Evolutionary conservation across 2,888 invertebrate genomes (phyloP).

Genomic region (Eupithecia insigniata): DNA sequence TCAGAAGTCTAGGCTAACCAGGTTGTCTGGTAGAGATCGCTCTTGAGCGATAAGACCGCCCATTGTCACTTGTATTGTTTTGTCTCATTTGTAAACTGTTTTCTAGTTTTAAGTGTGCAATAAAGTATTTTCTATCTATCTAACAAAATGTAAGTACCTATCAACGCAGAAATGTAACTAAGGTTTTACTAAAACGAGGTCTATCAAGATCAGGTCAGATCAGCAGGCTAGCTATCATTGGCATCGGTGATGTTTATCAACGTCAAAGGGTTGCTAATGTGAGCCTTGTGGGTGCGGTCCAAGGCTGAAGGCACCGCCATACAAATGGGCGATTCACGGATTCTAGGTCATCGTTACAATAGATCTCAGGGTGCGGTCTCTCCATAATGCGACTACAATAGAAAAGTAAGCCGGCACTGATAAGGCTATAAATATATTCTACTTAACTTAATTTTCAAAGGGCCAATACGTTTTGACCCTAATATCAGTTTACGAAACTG

Average conservation of each 20-base stretch:
- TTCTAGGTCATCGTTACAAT: conserved; percentile 55
- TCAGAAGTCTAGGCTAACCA: neutral
- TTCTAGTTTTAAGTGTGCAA: no score
- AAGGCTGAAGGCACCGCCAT: conserved; percentile 44
- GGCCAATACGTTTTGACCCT: neutral
- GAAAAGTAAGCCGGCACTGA: conserved; percentile 24
- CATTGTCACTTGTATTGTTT: no score
- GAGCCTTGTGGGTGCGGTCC: conserved; percentile 39
- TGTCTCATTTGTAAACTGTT: no score
- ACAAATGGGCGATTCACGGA: conserved; percentile 49
- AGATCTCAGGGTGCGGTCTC: conserved; percentile 50
- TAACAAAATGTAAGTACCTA: neutral
- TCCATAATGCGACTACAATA: conserved; percentile 41
- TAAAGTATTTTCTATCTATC: no score
- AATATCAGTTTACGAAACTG: no score
- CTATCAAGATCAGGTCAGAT: neutral
- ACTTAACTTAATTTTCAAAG: neutral
- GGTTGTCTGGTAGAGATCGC: no score
- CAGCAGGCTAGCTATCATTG: neutral
- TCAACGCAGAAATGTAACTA: neutral
- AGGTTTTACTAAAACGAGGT: neutral
- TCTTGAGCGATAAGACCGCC: no score
- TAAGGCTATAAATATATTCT: neutral
- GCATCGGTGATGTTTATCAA: neutral
- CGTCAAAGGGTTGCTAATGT: conserved; percentile 3